phyloP scores from a whole-genome alignment of 2,797 vertebrate genomes.

The Arctocebus calabarensis region DNA sequence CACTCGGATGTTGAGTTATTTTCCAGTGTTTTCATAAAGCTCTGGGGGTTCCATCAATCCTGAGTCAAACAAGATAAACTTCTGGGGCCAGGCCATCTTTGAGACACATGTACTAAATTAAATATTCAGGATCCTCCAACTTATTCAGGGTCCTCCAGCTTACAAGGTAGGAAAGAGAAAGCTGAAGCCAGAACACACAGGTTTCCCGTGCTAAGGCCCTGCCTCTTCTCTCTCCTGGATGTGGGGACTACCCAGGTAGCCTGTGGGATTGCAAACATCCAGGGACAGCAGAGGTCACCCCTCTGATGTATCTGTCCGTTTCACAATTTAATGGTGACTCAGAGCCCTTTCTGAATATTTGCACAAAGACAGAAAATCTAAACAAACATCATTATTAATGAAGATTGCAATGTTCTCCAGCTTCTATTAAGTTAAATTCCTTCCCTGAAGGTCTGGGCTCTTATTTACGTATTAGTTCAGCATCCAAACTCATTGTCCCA shows the following conservation, averaged over 20 bases:
- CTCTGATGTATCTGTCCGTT: not conserved
- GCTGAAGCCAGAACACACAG: not conserved
- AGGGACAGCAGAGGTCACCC: not conserved
- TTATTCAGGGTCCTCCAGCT: not conserved
- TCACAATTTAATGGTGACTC: conserved; percentile 1
- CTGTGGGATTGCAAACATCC: not conserved
- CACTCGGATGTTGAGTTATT: not conserved
- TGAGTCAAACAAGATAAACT: not conserved
- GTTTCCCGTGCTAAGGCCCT: too few relatives aligned
- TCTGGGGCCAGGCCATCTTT: not conserved
- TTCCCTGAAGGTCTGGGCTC: not conserved
- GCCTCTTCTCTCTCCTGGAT: not conserved
- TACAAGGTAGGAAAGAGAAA: not conserved
- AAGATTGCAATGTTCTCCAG: conserved; percentile 9
- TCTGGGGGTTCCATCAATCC: not conserved
- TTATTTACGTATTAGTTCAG: not conserved
- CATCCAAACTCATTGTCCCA: not conserved
- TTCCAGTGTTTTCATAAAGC: not conserved
- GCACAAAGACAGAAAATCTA: not conserved
- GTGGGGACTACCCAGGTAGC: not conserved
- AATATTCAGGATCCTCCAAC: not conserved
- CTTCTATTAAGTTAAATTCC: conserved; percentile 7
- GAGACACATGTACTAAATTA: not conserved
- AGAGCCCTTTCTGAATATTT: conserved; percentile 22
- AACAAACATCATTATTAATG: not conserved